Conservation (phyloP, 2,888 invertebrate species). For the Gastracanthus pulcherrimus region DNA sequence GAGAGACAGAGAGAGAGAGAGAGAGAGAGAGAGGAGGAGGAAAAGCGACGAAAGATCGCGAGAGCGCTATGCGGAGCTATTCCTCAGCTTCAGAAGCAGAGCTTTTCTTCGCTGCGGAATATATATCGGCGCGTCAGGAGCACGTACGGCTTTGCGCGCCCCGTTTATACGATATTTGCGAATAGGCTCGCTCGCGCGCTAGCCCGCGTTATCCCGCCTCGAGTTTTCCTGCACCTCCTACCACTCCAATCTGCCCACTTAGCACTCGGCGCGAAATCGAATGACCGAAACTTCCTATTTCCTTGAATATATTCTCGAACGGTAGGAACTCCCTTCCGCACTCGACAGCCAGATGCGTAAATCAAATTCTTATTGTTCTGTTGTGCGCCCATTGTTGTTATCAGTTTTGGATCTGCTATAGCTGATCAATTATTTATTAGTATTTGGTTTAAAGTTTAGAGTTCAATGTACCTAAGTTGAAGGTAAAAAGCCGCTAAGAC, state of each 20-base stretch:
- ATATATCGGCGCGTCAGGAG: constrained; percentile 71
- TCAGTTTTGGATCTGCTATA: not conserved
- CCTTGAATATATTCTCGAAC: not conserved
- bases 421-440: too few species aligned
- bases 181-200: too few species aligned
- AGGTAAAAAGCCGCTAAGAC: too few species aligned
- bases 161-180: constrained; percentile 70
- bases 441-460: too few species aligned
- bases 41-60: constrained; percentile 50
- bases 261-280: constrained; percentile 22
- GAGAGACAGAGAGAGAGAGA: not conserved
- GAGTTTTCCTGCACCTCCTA: not conserved
- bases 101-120: constrained; percentile 75
- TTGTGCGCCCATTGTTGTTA: not conserved
- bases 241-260: constrained; percentile 47
- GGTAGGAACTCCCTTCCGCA: not conserved
- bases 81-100: constrained; percentile 77
- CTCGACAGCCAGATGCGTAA: not conserved
- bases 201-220: too few species aligned
- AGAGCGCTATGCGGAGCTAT: constrained; percentile 69
- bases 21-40: constrained; percentile 24
- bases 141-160: constrained; percentile 48
- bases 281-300: constrained; percentile 28
- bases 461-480: too few species aligned
- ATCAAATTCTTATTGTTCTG: not conserved